phyloP scores from a whole-genome alignment of 2,888 invertebrate species.

The Mimas tiliae region DNA sequence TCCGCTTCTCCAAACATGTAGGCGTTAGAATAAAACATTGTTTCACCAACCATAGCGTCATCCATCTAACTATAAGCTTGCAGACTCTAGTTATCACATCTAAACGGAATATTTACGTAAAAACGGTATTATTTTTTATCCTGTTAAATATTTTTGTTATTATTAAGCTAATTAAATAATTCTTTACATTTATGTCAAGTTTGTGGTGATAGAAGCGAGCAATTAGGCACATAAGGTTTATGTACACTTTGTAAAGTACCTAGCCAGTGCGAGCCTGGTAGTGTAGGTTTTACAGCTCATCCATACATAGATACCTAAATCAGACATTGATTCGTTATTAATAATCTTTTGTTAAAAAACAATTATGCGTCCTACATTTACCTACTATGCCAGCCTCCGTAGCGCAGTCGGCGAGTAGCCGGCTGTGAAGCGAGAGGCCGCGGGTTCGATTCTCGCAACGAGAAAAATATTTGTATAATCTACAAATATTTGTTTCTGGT shows the following conservation, averaged over 20 bases:
- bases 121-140: neutral
- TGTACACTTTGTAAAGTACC: neutral
- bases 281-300: neutral
- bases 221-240: neutral
- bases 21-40: neutral
- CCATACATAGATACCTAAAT: no score
- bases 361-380: no score
- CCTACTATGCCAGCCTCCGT: no score
- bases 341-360: no score
- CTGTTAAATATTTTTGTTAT: neutral
- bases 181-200: conserved; percentile 3
- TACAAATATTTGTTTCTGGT: no score
- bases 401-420: no score
- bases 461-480: no score
- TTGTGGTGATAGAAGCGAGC: conserved; percentile 17
- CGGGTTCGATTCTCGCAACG: no score
- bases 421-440: no score
- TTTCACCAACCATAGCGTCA: neutral
- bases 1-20: conserved; percentile 14
- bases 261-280: no score
- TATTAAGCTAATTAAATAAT: neutral
- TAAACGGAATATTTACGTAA: neutral
- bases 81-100: conserved; percentile 1
- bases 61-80: neutral
- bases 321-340: no score